Base-by-base conservation (phyloP, 2,888 invertebrate genomes). In the Drosophila meridionalis region DNA sequence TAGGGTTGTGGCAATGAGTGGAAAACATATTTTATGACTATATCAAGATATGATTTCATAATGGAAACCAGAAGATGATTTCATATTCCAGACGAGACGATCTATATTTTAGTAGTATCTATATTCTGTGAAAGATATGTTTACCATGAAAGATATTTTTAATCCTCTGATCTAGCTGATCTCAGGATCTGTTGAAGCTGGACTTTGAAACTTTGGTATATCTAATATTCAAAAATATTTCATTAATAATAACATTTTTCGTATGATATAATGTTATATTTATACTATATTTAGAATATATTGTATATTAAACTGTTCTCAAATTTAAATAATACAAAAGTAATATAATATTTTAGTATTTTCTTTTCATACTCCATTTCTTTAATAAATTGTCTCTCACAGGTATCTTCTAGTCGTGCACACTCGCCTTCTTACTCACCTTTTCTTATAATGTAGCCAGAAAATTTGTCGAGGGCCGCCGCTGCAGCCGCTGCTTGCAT, bases 401-500 rank as follows among this genome's bases (percentile, higher is more conserved):
- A 26, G 43, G 57, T 12, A 68, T 68, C 12, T 43, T 0, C 12
- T 12, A 43, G 57, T 47, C 45, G 32, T 2, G 3, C 2, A 26
- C 1, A 5, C 9, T 5, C 3, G 3, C 3, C 14, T 12, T 40
- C 34, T 36, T 11, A n/a, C 12, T 38, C 34, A 32, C n/a, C 14
- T 43, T 56, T 70, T 61, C 36, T 6, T 36, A 36, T 55, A 28
- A 14, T 7, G 45, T 6, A 61, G 65, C 53, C 80, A 71, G 78
- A 63, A 69, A 85, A 78, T 65, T 71, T 81, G 73, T 73, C 76
- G 74, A 82, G 72, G 64, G 69, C 69, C 45, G 47, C 30, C 52
- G 69, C 69, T 45, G 47, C 30, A 45, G 47, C 20, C 58, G 70
- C 61, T 72, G 56, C 40, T 58, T 56, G 67, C 77, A 85, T 87